Percentiles rank a stretch among this genome's conserved stretches.
phyloP scores from a whole-genome alignment of 2,797 vertebrate species.

The Fundulus diaphanus region DNA sequence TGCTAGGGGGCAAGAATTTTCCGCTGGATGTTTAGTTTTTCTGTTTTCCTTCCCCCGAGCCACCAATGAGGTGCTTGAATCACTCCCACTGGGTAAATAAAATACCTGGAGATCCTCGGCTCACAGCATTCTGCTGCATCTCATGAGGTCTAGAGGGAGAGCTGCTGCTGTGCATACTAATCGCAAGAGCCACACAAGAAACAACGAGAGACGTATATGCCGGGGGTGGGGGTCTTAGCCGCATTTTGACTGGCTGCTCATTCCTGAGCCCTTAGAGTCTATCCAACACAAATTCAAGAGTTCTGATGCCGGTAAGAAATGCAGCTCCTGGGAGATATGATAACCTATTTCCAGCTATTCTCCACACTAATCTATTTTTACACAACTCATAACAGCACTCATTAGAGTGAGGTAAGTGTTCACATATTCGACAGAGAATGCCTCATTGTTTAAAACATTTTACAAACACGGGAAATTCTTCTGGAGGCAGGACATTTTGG shows the following conservation, averaged over 20 bases:
- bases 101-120: constrained; percentile 12
- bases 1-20: neutral
- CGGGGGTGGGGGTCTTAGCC: neutral
- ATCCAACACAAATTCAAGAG: neutral
- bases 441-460: neutral
- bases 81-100: constrained; percentile 26
- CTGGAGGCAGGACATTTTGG: neutral
- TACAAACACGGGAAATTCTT: neutral
- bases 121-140: constrained; percentile 10
- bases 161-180: constrained; percentile 7
- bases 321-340: neutral
- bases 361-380: neutral
- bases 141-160: constrained; percentile 24
- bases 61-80: constrained; percentile 18
- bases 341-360: neutral
- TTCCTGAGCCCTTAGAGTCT: neutral
- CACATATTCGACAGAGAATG: neutral
- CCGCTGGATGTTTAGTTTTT: neutral
- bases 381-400: neutral
- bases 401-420: neutral
- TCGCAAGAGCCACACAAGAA: neutral
- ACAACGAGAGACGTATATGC: neutral
- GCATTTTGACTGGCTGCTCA: constrained; percentile 5
- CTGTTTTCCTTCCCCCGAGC: neutral
- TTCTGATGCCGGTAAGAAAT: neutral